Conservation (phyloP, 2,113 vertebrate species). For the Rhizomys pruinosus region DNA sequence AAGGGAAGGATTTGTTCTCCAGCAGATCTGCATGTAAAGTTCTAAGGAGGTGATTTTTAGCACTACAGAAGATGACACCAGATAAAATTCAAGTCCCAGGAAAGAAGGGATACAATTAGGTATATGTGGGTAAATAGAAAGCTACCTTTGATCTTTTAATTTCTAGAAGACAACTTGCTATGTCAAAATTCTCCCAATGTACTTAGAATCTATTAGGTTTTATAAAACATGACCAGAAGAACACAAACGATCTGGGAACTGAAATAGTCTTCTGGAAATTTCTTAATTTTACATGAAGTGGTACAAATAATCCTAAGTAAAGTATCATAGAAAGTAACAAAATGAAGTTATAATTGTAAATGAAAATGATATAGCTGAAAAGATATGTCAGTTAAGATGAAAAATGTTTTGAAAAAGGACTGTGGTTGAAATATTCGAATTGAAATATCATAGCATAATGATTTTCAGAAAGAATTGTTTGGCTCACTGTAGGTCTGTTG, state of each 20-base stretch:
- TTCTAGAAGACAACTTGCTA: not conserved
- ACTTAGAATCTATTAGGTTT: not conserved
- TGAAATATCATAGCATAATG: no score
- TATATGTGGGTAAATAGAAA: not conserved
- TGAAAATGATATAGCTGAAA: not conserved
- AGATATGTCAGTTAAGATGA: no score
- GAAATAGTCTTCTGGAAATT: not conserved
- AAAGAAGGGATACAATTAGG: not conserved
- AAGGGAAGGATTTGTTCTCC: not conserved
- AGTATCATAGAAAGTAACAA: no score
- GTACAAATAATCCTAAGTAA: no score
- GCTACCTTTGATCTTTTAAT: not conserved
- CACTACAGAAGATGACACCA: not conserved
- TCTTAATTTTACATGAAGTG: not conserved
- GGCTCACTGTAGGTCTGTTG: not conserved
- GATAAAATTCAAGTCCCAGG: not conserved
- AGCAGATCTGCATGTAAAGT: not conserved
- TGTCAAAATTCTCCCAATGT: not conserved
- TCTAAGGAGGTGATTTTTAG: not conserved
- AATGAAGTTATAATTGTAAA: not conserved
- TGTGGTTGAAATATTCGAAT: no score
- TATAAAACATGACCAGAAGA: not conserved
- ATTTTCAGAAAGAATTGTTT: no score
- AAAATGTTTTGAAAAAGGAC: no score
- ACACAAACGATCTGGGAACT: not conserved